Evolutionary conservation across 2,888 invertebrate species (phyloP).

Genomic region (Dolomedes plantarius): DNA sequence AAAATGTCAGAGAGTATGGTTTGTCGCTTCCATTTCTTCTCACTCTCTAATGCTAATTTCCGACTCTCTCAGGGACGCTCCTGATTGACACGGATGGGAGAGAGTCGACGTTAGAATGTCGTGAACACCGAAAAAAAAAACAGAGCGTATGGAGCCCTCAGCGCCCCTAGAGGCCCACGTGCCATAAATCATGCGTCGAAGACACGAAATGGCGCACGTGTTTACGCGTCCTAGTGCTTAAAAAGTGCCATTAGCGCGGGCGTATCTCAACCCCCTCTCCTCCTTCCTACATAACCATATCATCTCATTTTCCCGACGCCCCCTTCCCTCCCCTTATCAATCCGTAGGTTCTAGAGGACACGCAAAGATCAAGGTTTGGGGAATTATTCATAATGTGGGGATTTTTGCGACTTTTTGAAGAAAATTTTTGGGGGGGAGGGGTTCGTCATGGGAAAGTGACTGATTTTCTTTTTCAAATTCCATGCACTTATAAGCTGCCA

Average conservation of each 20-base stretch:
- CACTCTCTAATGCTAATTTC: constrained; percentile 49
- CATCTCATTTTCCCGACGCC: background rate
- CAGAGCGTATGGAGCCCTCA: constrained; percentile 21
- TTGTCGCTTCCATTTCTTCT: background rate
- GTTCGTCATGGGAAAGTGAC: background rate
- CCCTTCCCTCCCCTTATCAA: constrained; percentile 1
- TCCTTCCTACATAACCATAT: background rate
- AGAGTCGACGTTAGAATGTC: background rate
- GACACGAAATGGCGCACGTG: constrained; percentile 52
- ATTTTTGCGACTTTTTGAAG: constrained; percentile 2
- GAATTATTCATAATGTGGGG: background rate
- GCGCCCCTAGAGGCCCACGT: constrained; percentile 37
- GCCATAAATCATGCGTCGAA: constrained; percentile 61
- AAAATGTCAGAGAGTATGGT: no score
- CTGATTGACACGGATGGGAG: constrained; percentile 54
- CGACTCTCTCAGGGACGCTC: constrained; percentile 23
- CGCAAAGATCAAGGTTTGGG: constrained; percentile 5
- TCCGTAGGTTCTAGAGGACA: constrained; percentile 7
- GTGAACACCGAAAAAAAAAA: constrained; percentile 8
- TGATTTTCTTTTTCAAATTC: background rate
- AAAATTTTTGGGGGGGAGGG: background rate
- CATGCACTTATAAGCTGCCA: background rate
- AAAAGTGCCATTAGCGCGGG: constrained; percentile 40
- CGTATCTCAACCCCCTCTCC: no score
- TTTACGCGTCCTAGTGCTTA: constrained; percentile 34